Percentiles rank a stretch among this genome's conserved stretches.
Conservation (phyloP, 1,140 invertebrate species). For the Euura lappo region DNA sequence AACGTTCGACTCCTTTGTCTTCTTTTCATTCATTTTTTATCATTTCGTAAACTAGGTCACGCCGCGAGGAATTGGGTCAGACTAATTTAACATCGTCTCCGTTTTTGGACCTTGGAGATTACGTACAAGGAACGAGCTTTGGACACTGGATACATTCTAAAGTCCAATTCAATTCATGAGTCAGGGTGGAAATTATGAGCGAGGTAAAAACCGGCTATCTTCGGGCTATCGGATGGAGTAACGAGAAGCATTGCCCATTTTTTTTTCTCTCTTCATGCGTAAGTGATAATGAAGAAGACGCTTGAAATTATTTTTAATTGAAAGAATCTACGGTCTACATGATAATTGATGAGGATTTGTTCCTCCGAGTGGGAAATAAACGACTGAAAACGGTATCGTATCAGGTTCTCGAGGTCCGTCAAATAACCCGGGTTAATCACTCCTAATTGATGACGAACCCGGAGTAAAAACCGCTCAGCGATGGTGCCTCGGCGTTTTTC, state of each 20-base stretch:
- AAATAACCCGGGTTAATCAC: constrained; percentile 5
- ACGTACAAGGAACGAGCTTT: too few species aligned
- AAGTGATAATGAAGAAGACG: neutral
- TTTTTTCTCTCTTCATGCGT: neutral
- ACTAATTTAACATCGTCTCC: too few species aligned
- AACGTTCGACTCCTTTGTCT: too few species aligned
- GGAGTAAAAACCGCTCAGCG: neutral
- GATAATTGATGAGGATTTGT: too few species aligned
- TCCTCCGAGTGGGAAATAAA: too few species aligned
- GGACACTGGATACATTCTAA: too few species aligned
- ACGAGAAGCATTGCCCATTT: neutral
- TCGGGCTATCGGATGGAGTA: neutral
- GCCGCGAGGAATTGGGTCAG: too few species aligned
- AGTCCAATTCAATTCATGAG: neutral
- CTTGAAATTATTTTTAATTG: neutral
- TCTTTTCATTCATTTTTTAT: too few species aligned
- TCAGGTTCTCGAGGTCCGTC: neutral
- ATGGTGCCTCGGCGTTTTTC: constrained; percentile 9
- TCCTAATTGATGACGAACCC: neutral
- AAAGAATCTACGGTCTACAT: neutral
- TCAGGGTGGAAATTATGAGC: neutral
- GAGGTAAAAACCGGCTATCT: neutral
- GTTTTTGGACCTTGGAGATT: too few species aligned
- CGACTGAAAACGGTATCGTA: too few species aligned
- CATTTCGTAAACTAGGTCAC: too few species aligned